phyloP scores from a whole-genome alignment of 2,888 invertebrate genomes.

The Uropetala carovei region DNA sequence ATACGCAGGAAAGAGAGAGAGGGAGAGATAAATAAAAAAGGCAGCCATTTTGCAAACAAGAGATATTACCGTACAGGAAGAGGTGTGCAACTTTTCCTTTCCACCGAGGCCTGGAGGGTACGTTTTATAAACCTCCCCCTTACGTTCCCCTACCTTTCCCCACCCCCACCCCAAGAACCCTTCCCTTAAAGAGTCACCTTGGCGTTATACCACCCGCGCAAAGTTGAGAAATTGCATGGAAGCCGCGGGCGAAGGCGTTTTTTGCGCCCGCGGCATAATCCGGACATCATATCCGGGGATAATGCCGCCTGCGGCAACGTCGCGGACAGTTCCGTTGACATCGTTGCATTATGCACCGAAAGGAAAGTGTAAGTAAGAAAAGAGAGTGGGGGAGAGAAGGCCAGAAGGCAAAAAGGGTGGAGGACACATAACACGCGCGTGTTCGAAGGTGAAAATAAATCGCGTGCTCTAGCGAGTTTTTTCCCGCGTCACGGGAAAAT shows the following conservation, averaged over 20 bases:
- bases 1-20: neutral
- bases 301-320: neutral
- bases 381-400: neutral
- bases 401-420: neutral
- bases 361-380: neutral
- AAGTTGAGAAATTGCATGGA: neutral
- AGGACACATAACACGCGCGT: neutral
- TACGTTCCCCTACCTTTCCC: neutral
- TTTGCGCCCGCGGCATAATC: neutral
- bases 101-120: neutral
- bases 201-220: neutral
- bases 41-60: neutral
- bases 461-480: too few relatives aligned
- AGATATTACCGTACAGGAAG: neutral
- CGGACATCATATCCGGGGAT: neutral
- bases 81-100: too few relatives aligned
- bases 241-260: neutral
- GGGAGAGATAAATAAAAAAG: neutral
- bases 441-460: neutral
- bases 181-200: too few relatives aligned
- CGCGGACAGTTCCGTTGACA: neutral
- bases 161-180: neutral
- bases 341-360: neutral
- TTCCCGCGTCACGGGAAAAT: too few relatives aligned
- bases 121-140: neutral